Evolutionary conservation across 1,140 invertebrate genomes (phyloP).

Genomic region (Stenopsyche tienmushanensis): DNA sequence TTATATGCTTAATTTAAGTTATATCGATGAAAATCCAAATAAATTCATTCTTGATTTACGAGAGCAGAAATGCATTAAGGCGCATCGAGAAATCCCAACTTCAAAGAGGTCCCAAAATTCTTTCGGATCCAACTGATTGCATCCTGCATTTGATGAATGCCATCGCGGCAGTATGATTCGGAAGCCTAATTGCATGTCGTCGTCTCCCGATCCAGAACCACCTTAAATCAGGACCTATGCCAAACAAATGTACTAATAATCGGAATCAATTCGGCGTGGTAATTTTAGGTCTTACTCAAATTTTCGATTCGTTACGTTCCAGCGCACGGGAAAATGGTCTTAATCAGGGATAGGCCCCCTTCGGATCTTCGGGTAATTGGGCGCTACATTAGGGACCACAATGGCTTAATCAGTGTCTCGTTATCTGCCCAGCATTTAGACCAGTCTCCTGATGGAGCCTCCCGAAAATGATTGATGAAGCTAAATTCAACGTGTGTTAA

Average conservation of each 20-base stretch:
- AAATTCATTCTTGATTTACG: too few relatives aligned
- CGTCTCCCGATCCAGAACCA: neutral
- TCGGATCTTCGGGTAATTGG: slow-evolving; percentile 36
- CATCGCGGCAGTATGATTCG: neutral
- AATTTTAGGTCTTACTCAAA: slow-evolving; percentile 36
- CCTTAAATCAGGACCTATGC: neutral
- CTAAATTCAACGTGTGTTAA: neutral
- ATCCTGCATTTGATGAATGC: slow-evolving; percentile 20
- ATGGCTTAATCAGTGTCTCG: slow-evolving; percentile 42
- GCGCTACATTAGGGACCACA: slow-evolving; percentile 38
- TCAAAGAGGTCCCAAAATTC: too few relatives aligned
- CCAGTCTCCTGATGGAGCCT: slow-evolving; percentile 5
- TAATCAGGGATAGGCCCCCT: slow-evolving; percentile 32
- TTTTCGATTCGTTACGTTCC: slow-evolving; percentile 38
- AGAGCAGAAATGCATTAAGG: too few relatives aligned
- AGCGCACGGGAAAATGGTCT: slow-evolving; percentile 41
- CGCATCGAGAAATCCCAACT: too few relatives aligned
- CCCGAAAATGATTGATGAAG: slow-evolving; percentile 14
- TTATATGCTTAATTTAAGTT: too few relatives aligned
- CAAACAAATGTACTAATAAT: slow-evolving; percentile 34
- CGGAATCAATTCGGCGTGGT: slow-evolving; percentile 16
- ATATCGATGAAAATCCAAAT: too few relatives aligned
- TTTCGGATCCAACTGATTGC: slow-evolving; percentile 17
- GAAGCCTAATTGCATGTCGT: neutral
- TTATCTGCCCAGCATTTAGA: slow-evolving; percentile 31